Evolutionary conservation across 2,113 vertebrate genomes (phyloP), one percentile per base, ranked within the genome.

Genomic region (Gyps fulvus): DNA sequence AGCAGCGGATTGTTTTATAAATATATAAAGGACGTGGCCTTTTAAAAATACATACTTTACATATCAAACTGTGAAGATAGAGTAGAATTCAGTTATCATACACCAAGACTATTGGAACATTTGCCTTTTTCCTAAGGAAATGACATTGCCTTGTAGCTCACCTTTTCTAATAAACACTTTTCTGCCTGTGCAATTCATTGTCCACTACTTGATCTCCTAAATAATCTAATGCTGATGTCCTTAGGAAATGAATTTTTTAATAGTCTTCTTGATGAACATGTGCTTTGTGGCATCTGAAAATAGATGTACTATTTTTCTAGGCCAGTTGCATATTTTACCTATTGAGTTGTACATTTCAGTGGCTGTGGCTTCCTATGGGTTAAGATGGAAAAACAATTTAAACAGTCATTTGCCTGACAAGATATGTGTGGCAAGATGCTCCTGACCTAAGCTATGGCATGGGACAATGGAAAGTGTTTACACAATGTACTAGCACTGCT

Each of bases 231-330:
- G 74, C 76, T 59, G 38, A 83, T 80, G 20, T 90, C 82, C 83
- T 45, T n/a, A 50, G 73, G 80, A 95, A 84, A 93, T 85, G 5
- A 67, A 67, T 69, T 94, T 92, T 95, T 95, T 84, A 95, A 97
- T 76, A 76, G 55, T 52, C 49, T 89, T 84, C 77, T 73, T 84
- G 81, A 89, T 61, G 67, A 91, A 69, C 78, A 34, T 49, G 42
- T 77, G 73, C 45, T 91, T 77, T 71, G 62, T 58, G 45, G 87
- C 54, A 84, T 66, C 89, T 95, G 89, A 80, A 96, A 92, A 89
- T 25, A 89, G 73, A 84, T 84, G 89, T 45, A 54, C 66, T 57
- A 2, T 42, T 69, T 61, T 92, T 76, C 84, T 34, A 36, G 69
- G 57, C n/a, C 73, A 18, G n/a, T n/a, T 84, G 47, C 34, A 31